These are phyloP conservation scores for Natator depressus DNA, from an alignment of 2,113 vertebrate genomes.

Conservation along the genomic window DNA sequence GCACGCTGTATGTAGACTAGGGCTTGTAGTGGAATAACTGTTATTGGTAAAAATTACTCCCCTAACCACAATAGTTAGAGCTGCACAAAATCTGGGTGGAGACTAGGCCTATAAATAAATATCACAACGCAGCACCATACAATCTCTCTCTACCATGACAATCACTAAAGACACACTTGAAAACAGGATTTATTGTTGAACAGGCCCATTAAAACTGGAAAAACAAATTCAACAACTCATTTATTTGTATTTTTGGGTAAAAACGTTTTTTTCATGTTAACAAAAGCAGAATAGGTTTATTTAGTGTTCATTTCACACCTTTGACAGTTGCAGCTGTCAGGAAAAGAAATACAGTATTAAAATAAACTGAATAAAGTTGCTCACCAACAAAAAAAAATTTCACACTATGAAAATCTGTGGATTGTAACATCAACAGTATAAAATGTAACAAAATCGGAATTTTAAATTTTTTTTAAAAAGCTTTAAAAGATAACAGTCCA, in stretches of 20 bases:
- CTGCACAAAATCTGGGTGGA: neutral
- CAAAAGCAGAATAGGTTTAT: slow-evolving; percentile 73
- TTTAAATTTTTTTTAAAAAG: slow-evolving; percentile 59
- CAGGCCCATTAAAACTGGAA: slow-evolving; percentile 44
- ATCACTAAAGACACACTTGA: neutral
- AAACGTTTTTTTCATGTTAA: slow-evolving; percentile 71
- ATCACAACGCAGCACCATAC: neutral
- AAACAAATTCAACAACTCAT: slow-evolving; percentile 39
- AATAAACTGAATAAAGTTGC: slow-evolving; percentile 59
- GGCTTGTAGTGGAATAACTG: neutral
- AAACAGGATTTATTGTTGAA: neutral
- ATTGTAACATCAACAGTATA: slow-evolving; percentile 78
- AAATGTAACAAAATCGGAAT: slow-evolving; percentile 73
- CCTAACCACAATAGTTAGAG: neutral
- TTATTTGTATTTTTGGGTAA: slow-evolving; percentile 45
- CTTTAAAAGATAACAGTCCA: slow-evolving; percentile 78
- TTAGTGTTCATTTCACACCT: slow-evolving; percentile 84
- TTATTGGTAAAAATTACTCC: neutral
- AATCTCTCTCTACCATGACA: neutral
- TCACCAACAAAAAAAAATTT: slow-evolving; percentile 30
- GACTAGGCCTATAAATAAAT: neutral
- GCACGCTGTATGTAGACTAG: neutral
- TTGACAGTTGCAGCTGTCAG: slow-evolving; percentile 77
- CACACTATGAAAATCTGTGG: slow-evolving; percentile 67
- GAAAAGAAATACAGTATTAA: slow-evolving; percentile 69